Evolutionary conservation across 2,113 vertebrate species (phyloP), one percentile per base, ranked within the genome.

Genomic region (Zosterops lateralis): DNA sequence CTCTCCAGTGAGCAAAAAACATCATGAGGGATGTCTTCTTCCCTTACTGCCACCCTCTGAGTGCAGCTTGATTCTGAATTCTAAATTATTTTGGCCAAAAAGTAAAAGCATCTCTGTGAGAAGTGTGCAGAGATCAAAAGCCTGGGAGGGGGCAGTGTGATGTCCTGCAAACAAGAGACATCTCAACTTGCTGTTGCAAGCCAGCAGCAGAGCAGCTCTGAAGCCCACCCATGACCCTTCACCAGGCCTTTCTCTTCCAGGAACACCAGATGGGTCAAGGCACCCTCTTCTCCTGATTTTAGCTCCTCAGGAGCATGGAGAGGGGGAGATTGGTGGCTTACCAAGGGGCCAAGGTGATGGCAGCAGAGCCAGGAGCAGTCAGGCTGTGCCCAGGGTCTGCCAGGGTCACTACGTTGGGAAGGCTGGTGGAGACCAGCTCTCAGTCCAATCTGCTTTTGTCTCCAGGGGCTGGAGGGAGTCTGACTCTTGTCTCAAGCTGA

Each of bases 171-270:
- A 66, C 0, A 0, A 45, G 65, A 25, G 53, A 1, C 14, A 21
- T 31, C n/a, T 48, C 0, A 0, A 7, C 21, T 36, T 84, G 53
- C 42, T 2, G 0, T 60, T 44, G 51, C 2, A 1, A 28, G 17
- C 0, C 0, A 6, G 45, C 65, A 72, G 38, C 32, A 26, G 44
- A 44, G 19, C 47, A 44, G 36, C 53, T 75, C 76, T 84, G 53
- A 26, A 38, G 22, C 45, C 36, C 40, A 38, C 10, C 34, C 40
- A 2, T 0, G 0, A 17, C 53, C 13, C 18, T n/a, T 58, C 38
- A 44, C 45, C 1, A 3, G 40, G 40, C 18, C n/a, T 57, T 61
- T 62, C 31, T 31, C 9, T 25, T 84, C 64, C 50, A 36, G 45
- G 19, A 60, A 9, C 0, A 3, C 25, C 2, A 7, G 38, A 32